Conservation (phyloP, 2,797 vertebrate species). For the Eupleurogrammus muticus region DNA sequence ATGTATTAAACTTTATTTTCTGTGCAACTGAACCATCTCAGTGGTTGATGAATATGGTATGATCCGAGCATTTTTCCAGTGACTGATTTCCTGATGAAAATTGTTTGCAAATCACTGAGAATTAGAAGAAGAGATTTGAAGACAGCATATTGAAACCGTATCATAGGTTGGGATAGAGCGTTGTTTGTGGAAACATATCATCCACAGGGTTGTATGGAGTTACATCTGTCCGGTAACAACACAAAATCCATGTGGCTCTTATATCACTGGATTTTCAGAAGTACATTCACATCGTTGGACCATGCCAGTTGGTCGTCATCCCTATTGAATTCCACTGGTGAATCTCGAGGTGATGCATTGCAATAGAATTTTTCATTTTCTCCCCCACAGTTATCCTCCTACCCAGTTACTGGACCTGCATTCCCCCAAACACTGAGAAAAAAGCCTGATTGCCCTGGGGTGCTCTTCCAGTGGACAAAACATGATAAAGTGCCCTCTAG, state of each 20-base stretch:
- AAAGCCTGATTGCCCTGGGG: no score
- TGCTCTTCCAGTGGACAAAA: no score
- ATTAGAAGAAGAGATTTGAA: neutral
- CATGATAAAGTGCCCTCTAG: no score
- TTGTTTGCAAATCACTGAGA: neutral
- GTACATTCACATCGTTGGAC: neutral
- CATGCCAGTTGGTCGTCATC: neutral
- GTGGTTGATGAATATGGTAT: neutral
- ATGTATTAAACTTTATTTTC: conserved; percentile 12
- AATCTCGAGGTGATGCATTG: neutral
- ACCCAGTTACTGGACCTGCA: no score
- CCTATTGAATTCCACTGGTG: neutral
- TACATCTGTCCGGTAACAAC: neutral
- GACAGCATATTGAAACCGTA: neutral
- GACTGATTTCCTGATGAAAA: conserved; percentile 18
- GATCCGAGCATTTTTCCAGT: conserved; percentile 18
- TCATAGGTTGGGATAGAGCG: neutral
- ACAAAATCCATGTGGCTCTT: neutral
- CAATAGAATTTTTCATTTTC: no score
- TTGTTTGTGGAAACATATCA: neutral
- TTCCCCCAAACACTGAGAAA: no score
- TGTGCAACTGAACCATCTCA: neutral
- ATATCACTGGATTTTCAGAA: neutral
- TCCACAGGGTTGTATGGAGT: neutral
- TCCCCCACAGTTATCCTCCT: no score